A percentile compares a stretch with the other conserved stretches of the same genome.
Evolutionary conservation across 2,113 vertebrate species (phyloP).

Genomic region (Trematocara variabile): DNA sequence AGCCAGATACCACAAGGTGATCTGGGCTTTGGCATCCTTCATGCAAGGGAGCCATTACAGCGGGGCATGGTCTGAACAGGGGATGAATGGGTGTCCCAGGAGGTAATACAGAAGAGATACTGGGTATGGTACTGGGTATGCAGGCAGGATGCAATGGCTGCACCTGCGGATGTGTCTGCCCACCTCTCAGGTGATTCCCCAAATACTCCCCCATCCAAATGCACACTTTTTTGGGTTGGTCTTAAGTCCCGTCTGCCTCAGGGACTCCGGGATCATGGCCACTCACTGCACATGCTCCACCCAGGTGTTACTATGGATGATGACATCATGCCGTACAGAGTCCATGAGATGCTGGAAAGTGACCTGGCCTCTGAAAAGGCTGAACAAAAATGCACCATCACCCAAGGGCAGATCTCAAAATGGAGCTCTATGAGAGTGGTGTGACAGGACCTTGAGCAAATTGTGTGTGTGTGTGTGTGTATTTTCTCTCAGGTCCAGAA

Average conservation of each 20-base stretch:
- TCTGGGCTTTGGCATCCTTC: not conserved
- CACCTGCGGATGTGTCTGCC: fast-evolving
- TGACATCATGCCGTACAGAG: not conserved
- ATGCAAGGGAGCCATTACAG: not conserved
- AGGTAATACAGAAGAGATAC: not conserved
- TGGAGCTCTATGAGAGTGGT: not conserved
- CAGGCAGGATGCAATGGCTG: fast-evolving
- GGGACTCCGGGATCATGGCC: not conserved
- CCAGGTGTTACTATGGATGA: not conserved
- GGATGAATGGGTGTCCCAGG: not conserved
- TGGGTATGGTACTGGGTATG: not conserved
- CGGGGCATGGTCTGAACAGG: not conserved
- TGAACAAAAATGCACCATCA: not conserved
- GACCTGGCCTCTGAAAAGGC: not conserved
- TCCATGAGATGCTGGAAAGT: not conserved
- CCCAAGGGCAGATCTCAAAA: not conserved
- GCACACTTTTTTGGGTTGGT: not conserved
- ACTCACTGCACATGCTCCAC: not conserved
- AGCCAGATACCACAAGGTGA: not conserved
- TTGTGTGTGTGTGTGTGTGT: not conserved
- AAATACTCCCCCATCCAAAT: not conserved
- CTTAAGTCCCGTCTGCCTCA: not conserved
- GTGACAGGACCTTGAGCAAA: not conserved
- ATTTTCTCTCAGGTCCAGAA: not conserved
- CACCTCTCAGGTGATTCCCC: not conserved